phyloP scores from a whole-genome alignment of 92 coral and sea anemone genomes.

The Palythoa heliodiscus region DNA sequence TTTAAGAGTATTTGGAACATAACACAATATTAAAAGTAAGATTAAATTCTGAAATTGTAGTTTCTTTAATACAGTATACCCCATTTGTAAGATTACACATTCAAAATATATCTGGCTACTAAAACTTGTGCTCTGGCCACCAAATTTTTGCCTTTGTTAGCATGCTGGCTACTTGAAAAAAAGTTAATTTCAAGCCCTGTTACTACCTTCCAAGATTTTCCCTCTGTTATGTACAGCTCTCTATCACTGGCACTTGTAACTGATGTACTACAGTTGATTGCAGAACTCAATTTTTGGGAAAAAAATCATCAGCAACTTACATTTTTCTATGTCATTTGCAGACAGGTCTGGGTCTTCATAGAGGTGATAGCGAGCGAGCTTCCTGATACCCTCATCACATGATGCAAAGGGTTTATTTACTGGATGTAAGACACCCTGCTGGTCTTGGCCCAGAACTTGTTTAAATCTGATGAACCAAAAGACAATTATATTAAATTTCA shows the following conservation, averaged over 20 bases:
- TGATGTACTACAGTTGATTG: neutral
- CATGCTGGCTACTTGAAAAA: too few species aligned
- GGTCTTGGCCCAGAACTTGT: slow-evolving; percentile 80
- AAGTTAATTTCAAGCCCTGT: too few species aligned
- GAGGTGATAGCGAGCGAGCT: slow-evolving; percentile 84
- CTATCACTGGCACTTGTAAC: neutral
- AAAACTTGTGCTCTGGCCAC: too few species aligned
- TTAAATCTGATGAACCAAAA: slow-evolving; percentile 65
- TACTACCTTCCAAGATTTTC: too few species aligned
- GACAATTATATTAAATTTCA: neutral
- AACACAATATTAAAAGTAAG: too few species aligned
- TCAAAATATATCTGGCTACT: too few species aligned
- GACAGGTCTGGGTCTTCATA: slow-evolving; percentile 86
- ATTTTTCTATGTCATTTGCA: slow-evolving; percentile 73
- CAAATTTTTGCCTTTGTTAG: too few species aligned
- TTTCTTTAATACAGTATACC: too few species aligned
- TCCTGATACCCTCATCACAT: slow-evolving; percentile 75
- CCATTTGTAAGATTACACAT: too few species aligned
- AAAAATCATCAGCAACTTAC: slow-evolving; percentile 40
- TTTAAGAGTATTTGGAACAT: too few species aligned
- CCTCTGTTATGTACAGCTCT: too few species aligned
- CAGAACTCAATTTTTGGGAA: neutral
- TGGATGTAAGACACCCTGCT: slow-evolving; percentile 75
- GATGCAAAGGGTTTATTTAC: slow-evolving; percentile 81
- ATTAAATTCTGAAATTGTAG: too few species aligned